These are phyloP conservation scores for Trichonephila clavata DNA, from an alignment of 1,140 invertebrate species.

Conservation along the genomic window DNA sequence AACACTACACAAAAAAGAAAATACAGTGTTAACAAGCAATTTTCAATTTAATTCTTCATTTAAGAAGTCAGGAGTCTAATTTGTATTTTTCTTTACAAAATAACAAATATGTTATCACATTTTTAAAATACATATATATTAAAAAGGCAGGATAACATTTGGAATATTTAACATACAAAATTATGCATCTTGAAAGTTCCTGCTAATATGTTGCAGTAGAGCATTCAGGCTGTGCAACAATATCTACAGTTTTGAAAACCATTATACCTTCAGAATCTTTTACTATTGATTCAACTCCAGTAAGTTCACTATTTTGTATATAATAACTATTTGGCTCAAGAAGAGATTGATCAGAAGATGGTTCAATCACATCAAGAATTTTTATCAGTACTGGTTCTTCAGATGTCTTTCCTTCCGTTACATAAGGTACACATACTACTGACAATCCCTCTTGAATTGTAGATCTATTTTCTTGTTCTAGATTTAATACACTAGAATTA, in stretches of 20 bases:
- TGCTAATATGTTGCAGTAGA: background rate
- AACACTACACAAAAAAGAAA: too few relatives aligned
- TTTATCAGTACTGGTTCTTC: conserved; percentile 65
- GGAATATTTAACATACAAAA: background rate
- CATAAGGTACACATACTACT: background rate
- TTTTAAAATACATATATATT: too few relatives aligned
- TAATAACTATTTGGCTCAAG: background rate
- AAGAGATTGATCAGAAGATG: background rate
- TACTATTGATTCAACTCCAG: conserved; percentile 6
- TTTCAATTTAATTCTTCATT: too few relatives aligned
- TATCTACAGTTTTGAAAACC: conserved; percentile 20
- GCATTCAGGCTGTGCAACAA: background rate
- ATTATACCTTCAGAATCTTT: conserved; percentile 26
- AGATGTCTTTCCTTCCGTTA: conserved; percentile 10
- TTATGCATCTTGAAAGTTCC: background rate
- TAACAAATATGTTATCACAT: too few relatives aligned
- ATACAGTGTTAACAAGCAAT: too few relatives aligned
- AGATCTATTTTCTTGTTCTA: background rate
- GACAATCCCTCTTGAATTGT: background rate
- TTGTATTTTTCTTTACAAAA: too few relatives aligned
- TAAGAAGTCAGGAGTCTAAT: too few relatives aligned
- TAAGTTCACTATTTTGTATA: background rate
- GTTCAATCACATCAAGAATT: conserved; percentile 44
- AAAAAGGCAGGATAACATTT: too few relatives aligned
- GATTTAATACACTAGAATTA: conserved; percentile 27